Conservation (phyloP, 1,140 invertebrate genomes). For the Globodera rostochiensis region DNA sequence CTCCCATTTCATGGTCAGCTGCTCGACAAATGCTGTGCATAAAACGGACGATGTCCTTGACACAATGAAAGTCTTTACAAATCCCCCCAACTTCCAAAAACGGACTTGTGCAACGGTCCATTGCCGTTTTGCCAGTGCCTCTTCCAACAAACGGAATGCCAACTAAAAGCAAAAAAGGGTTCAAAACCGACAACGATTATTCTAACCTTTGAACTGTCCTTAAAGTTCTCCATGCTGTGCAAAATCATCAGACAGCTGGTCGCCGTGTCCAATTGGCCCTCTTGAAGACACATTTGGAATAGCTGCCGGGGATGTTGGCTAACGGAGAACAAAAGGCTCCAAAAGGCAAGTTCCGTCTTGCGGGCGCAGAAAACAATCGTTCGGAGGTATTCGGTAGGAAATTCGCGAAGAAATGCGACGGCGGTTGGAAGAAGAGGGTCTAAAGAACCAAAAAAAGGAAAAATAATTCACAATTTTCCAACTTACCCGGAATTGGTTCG, state of each 20-base stretch:
- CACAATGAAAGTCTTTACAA: not conserved
- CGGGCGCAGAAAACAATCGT: conserved; percentile 96
- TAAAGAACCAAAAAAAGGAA: conserved; percentile 52
- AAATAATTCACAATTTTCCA: not conserved
- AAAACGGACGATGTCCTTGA: conserved; percentile 87
- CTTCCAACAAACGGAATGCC: conserved; percentile 90
- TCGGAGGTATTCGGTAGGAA: conserved; percentile 85
- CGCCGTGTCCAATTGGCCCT: conserved; percentile 87
- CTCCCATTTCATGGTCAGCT: conserved; percentile 22
- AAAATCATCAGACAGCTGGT: conserved; percentile 96
- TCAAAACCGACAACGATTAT: conserved; percentile 28
- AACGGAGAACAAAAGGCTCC: conserved; percentile 94
- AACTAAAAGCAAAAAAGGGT: conserved; percentile 73
- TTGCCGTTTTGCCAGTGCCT: conserved; percentile 82
- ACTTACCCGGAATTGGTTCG: conserved; percentile 83
- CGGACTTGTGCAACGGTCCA: conserved; percentile 80
- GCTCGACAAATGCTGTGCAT: conserved; percentile 79
- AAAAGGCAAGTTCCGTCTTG: conserved; percentile 97
- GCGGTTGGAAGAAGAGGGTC: conserved; percentile 94
- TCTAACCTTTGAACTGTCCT: conserved; percentile 65
- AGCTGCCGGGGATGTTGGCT: conserved; percentile 93
- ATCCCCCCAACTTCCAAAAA: no score
- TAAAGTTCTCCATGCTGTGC: conserved; percentile 68
- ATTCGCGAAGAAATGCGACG: conserved; percentile 96
- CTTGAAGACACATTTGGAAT: conserved; percentile 86